phyloP scores from a whole-genome alignment of 2,888 invertebrate species.

The Stenolophus ochropezus region DNA sequence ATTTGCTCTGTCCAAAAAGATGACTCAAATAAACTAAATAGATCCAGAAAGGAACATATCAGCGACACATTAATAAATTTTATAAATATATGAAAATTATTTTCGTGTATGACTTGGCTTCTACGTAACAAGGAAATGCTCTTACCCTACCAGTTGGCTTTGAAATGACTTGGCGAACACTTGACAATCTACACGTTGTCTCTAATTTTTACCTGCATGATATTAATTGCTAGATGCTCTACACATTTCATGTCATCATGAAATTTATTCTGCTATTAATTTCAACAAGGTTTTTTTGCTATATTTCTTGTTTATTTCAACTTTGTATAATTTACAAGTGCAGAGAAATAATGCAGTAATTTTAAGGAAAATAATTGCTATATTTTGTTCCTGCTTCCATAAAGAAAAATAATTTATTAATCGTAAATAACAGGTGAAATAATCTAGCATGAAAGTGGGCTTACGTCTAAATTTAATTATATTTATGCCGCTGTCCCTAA shows the following conservation, averaged over 20 bases:
- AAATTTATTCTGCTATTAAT: conserved; percentile 35
- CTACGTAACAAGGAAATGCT: background rate
- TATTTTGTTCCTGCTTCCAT: background rate
- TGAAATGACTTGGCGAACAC: conserved; percentile 36
- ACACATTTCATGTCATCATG: conserved; percentile 5
- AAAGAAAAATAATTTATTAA: conserved; percentile 33
- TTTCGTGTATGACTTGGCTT: background rate
- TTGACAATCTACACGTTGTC: conserved; percentile 35
- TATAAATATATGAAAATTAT: background rate
- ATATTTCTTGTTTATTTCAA: conserved; percentile 10
- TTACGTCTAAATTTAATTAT: conserved; percentile 22
- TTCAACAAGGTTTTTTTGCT: background rate
- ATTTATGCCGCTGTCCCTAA: conserved; percentile 4
- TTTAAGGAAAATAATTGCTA: conserved; percentile 27
- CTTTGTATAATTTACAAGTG: background rate
- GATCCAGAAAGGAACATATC: background rate
- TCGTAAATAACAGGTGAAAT: conserved; percentile 16
- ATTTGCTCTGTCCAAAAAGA: no score
- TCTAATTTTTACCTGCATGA: conserved; percentile 1
- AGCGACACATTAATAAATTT: background rate
- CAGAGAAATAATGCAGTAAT: background rate
- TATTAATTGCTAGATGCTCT: conserved; percentile 18
- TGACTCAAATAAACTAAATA: no score
- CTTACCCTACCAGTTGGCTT: conserved; percentile 19
- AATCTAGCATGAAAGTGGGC: conserved; percentile 1